Evolutionary conservation across 2,888 invertebrate species (phyloP), one percentile per base, ranked within the genome.

Genomic region (Cyclophora albipunctata): DNA sequence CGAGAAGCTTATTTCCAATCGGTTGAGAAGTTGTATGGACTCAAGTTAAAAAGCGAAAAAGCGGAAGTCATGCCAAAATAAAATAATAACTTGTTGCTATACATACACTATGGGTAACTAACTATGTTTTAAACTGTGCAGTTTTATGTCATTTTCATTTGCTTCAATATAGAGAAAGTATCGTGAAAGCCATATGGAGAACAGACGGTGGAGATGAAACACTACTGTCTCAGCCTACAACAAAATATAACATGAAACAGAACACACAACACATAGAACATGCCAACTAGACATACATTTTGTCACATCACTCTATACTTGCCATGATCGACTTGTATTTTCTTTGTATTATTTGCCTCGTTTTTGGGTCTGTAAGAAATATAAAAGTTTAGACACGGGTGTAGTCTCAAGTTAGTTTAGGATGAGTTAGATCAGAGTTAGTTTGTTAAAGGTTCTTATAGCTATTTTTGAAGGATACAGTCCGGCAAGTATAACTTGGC

Each of bases 281-380:
- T 48, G 50, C 42, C 40, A 53, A 37, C 37, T 37, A 37, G 37
- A 37, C 37, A 37, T 37, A 43, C 3, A 20, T 33, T 6, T 55
- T 48, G 34, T n/a, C 3, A 53, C 4, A 53, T 37, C 48, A 20
- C 7, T 34, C 3, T 6, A 47, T 57, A 91, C 96, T 94, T 91
- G 97, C 99, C 99, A 99, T 98, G 69, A 96, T 94, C 49, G 99
- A 99, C 90, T 97, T 97, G 90, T 98, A 99, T 90, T 95, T 97
- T 78, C 99, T 92, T 87, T 98, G 98, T 74, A 97, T 95, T 67
- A 99, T 94, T 90, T 98, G 96, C 75, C 98, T 92, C 66, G 96
- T 98, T 91, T 98, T 98, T 61, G 98, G 97, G 94, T 99, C 99
- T 99, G 91, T 53, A 94, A 93, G 37, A 58, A 47, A 47, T 46